A percentile compares a stretch with the other conserved stretches of the same genome.
These are phyloP conservation scores for Dipodomys ordii DNA, from an alignment of 2,113 vertebrate species.

Conservation along the genomic window DNA sequence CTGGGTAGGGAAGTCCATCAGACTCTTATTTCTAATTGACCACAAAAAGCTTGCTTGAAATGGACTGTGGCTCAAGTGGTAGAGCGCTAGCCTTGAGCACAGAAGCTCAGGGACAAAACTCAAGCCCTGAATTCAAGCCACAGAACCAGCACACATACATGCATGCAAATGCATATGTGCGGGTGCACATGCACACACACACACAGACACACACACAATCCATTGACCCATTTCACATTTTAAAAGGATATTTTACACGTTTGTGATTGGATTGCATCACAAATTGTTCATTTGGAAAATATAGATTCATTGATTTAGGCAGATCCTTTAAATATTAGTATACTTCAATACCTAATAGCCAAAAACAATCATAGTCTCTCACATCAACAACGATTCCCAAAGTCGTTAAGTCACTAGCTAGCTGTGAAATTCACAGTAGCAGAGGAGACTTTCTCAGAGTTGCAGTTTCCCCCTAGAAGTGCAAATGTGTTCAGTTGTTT, in stretches of 20 bases:
- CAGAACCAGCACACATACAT: no score
- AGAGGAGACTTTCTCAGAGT: background rate
- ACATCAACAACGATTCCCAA: background rate
- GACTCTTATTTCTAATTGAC: no score
- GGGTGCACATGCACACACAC: no score
- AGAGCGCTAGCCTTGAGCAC: no score
- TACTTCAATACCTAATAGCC: background rate
- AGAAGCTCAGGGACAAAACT: no score
- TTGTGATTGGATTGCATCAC: background rate
- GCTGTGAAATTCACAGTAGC: background rate
- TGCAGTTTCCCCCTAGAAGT: constrained; percentile 21
- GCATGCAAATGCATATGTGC: no score
- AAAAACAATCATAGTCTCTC: background rate
- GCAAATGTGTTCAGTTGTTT: background rate
- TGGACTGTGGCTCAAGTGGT: no score
- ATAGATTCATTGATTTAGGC: background rate
- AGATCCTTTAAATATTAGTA: background rate
- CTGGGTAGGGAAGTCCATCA: no score
- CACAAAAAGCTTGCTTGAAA: no score
- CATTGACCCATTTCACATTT: background rate
- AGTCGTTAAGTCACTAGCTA: background rate
- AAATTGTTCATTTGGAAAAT: background rate
- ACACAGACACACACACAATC: background rate
- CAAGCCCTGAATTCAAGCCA: no score
- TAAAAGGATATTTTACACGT: background rate